phyloP scores from a whole-genome alignment of 2,113 vertebrate genomes.

The Urocolius indicus region DNA sequence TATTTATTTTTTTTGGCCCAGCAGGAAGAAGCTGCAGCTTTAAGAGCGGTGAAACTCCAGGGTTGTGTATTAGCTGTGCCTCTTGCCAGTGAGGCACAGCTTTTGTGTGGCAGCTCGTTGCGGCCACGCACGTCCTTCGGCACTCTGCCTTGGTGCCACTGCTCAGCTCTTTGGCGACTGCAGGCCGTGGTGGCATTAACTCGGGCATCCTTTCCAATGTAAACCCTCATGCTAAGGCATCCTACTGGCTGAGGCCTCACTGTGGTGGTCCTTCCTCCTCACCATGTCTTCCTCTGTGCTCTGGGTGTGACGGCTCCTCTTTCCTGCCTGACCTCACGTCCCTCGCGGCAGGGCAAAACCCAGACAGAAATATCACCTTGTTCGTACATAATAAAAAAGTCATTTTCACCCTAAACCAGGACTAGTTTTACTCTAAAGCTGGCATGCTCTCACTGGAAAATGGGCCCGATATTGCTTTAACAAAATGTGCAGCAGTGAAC shows the following conservation, averaged over 20 bases:
- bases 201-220: neutral
- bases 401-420: conserved; percentile 48
- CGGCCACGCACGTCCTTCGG: fast-evolving
- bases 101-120: neutral
- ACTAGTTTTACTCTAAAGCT: conserved; percentile 18
- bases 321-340: neutral
- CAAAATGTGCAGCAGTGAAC: conserved; percentile 30
- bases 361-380: conserved; percentile 56
- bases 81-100: neutral
- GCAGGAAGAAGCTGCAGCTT: neutral
- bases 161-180: fast-evolving
- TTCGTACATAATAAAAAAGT: conserved; percentile 63
- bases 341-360: conserved; percentile 20
- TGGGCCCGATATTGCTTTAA: conserved; percentile 11
- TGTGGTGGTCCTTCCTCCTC: neutral
- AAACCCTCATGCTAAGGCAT: neutral
- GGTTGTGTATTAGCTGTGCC: neutral
- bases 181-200: neutral
- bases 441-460: conserved; percentile 22
- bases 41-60: neutral
- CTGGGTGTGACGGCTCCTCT: neutral
- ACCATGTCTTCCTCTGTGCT: fast-evolving
- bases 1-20: neutral
- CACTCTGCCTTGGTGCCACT: neutral
- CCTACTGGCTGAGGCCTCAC: fast-evolving